Evolutionary conservation across 2,888 invertebrate species (phyloP), one percentile per base, ranked within the genome.

Genomic region (Eumacrocentrus americanus): DNA sequence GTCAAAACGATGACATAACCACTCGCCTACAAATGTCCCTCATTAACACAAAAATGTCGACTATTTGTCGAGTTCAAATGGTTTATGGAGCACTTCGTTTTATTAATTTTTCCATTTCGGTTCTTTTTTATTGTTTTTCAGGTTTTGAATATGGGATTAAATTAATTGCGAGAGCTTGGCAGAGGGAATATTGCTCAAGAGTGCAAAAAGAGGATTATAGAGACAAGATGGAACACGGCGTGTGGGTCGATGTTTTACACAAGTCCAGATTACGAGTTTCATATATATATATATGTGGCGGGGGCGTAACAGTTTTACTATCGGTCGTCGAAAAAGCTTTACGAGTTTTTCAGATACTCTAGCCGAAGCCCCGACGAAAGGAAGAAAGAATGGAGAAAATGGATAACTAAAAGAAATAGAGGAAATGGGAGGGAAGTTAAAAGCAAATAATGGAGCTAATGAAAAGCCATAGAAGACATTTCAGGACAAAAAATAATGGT

Each of bases 281-380:
- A 23, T 23, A 14, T 40, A 18, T 16, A 29, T 44, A 20, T 54
- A 34, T 42, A 11, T 51, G 12, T 18, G 37, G 51, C 25, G 53
- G 48, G 46, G 54, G 57, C 59, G 61, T 61, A 61, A 64, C 51
- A 35, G 38, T 55, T 60, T 64, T 57, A 62, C 56, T 55, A 38
- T 44, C 56, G 34, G 23, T 64, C 51, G 51, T 58, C 57, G 62
- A 25, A 62, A 58, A 47, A 59, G 51, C 25, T 61, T 56, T 56
- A 55, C 37, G 56, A 57, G 50, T 53, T 60, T 59, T 62, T 25
- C 57, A 44, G 18, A 20, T 44, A 34, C 50, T 50, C 25, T 11
- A 50, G 34, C 58, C 37, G 29, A 14, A 29, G 50, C 51, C 48
- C 16, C 23, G 47, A 57, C 35, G 40, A 47, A 42, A 34, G 29